These are phyloP conservation scores for Uloborus diversus DNA, from an alignment of 1,140 invertebrate species.

Conservation along the genomic window DNA sequence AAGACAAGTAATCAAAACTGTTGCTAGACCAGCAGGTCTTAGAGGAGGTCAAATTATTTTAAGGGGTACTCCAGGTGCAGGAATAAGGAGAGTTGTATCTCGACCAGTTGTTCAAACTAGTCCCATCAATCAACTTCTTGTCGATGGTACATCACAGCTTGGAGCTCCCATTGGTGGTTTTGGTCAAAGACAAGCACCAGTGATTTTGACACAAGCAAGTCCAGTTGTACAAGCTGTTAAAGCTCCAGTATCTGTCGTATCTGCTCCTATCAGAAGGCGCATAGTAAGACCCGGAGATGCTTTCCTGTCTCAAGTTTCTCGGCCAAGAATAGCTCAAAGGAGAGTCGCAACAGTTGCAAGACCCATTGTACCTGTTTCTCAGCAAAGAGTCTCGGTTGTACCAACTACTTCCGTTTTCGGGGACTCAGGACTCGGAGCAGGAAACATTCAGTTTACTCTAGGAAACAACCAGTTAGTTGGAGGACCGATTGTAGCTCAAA, in stretches of 20 bases:
- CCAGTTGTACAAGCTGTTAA: slow-evolving; percentile 3
- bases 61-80: not conserved
- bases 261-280: slow-evolving; percentile 6
- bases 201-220: not conserved
- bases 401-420: no score
- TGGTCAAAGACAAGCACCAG: slow-evolving; percentile 18
- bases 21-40: slow-evolving; percentile 4
- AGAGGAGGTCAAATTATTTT: slow-evolving; percentile 41
- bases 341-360: not conserved
- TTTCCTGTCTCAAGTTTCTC: slow-evolving; percentile 6
- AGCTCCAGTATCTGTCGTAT: not conserved
- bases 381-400: slow-evolving; percentile 3
- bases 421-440: no score
- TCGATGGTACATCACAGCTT: not conserved
- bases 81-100: slow-evolving; percentile 6
- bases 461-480: slow-evolving; percentile 21
- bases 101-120: not conserved
- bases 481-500: not conserved
- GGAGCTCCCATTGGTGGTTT: slow-evolving; percentile 38
- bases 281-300: not conserved
- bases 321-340: not conserved
- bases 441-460: slow-evolving; percentile 30
- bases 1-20: slow-evolving; percentile 16
- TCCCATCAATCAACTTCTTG: not conserved
- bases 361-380: not conserved